phyloP scores from a whole-genome alignment of 2,888 invertebrate species.

The Pilophorus perplexus region DNA sequence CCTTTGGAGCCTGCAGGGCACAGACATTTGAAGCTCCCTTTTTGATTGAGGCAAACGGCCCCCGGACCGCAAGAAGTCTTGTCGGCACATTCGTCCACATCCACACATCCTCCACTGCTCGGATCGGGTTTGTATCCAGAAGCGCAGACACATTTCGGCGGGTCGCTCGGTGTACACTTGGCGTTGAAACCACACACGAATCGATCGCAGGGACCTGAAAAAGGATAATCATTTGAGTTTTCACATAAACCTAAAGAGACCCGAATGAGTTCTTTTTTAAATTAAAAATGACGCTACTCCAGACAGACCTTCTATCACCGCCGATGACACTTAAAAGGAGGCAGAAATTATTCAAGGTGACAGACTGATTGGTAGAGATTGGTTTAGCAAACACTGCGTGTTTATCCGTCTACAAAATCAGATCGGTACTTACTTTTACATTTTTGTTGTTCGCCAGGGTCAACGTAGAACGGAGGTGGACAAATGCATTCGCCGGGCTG shows the following conservation, averaged over 20 bases:
- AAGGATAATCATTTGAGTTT: too few species aligned
- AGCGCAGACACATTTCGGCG: slow-evolving; percentile 84
- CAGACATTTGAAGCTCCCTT: slow-evolving; percentile 80
- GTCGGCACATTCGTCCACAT: slow-evolving; percentile 76
- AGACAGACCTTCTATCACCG: too few species aligned
- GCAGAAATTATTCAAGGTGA: too few species aligned
- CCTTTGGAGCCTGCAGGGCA: slow-evolving; percentile 81
- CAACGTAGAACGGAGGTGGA: slow-evolving; percentile 84
- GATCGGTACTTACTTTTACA: slow-evolving; percentile 69
- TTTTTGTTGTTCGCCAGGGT: slow-evolving; percentile 75
- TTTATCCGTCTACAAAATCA: too few species aligned
- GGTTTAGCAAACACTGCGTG: too few species aligned
- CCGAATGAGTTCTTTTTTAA: neutral
- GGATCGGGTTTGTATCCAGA: slow-evolving; percentile 84
- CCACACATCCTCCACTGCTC: slow-evolving; percentile 70
- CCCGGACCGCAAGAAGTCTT: slow-evolving; percentile 79
- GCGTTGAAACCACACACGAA: slow-evolving; percentile 87
- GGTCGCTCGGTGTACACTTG: slow-evolving; percentile 84
- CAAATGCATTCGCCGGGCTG: slow-evolving; percentile 90
- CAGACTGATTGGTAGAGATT: too few species aligned
- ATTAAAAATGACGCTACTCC: neutral
- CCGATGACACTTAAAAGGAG: too few species aligned
- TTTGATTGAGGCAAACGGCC: slow-evolving; percentile 83
- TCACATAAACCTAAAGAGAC: neutral
- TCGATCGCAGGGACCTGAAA: slow-evolving; percentile 73